Conservation (phyloP, 2,888 invertebrate genomes). For the Pseudanteris insignis region DNA sequence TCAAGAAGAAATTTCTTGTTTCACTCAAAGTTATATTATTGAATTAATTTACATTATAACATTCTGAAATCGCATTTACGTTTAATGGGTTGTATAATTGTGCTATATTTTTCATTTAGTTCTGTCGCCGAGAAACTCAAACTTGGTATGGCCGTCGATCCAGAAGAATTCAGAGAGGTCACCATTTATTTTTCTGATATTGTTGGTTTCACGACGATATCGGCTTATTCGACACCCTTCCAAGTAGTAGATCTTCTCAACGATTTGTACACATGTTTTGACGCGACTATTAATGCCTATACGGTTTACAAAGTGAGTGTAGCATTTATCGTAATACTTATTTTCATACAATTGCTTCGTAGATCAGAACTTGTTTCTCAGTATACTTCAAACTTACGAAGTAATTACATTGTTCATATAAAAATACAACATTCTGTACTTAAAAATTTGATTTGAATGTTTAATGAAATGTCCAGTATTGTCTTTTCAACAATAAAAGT, state of each 20-base stretch:
- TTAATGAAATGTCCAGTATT: too few species aligned
- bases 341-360: too few species aligned
- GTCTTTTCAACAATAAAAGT: too few species aligned
- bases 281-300: slow-evolving; percentile 91
- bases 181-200: slow-evolving; percentile 96
- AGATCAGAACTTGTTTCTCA: too few species aligned
- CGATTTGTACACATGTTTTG: slow-evolving; percentile 92
- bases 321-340: too few species aligned
- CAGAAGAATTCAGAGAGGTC: slow-evolving; percentile 90
- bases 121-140: slow-evolving; percentile 92
- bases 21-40: not conserved
- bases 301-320: slow-evolving; percentile 81
- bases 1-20: not conserved
- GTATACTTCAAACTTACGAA: too few species aligned
- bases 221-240: slow-evolving; percentile 90
- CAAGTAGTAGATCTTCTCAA: slow-evolving; percentile 92
- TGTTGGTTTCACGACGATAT: slow-evolving; percentile 92
- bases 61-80: too few species aligned
- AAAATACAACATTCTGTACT: too few species aligned
- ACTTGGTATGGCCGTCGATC: slow-evolving; percentile 89
- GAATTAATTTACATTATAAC: too few species aligned
- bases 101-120: slow-evolving; percentile 69
- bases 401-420: too few species aligned
- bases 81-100: too few species aligned
- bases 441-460: too few species aligned